Evolutionary conservation across 2,888 invertebrate genomes (phyloP).

Genomic region (Poecilobothrus nobilitatus): DNA sequence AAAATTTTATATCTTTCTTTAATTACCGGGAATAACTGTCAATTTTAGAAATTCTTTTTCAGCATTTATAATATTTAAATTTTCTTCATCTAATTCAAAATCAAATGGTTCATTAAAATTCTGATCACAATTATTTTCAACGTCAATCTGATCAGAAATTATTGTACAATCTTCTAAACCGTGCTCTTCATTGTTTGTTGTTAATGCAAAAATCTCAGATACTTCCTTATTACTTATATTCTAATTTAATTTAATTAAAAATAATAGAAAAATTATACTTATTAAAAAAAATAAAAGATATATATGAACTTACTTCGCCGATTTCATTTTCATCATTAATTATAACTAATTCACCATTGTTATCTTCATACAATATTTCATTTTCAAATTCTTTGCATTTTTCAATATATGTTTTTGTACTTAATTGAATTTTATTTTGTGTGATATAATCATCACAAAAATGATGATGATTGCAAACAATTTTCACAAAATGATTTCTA

Average conservation of each 20-base stretch:
- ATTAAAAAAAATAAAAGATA: background rate
- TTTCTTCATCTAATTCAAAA: background rate
- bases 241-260: background rate
- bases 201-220: background rate
- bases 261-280: background rate
- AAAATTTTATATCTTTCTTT: background rate
- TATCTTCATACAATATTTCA: background rate
- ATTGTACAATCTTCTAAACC: too few species aligned
- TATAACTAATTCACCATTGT: background rate
- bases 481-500: background rate
- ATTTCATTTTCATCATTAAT: background rate
- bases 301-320: background rate
- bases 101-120: background rate
- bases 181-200: too few species aligned
- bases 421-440: background rate
- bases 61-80: background rate
- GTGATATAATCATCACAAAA: background rate
- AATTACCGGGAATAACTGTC: background rate
- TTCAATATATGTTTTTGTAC: background rate
- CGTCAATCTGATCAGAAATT: too few species aligned
- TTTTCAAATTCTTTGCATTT: background rate
- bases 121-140: background rate
- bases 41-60: background rate
- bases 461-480: background rate
- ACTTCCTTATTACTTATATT: background rate